Base-by-base conservation (phyloP, 1,140 invertebrate genomes). In the Neomicropteryx cornuta region DNA sequence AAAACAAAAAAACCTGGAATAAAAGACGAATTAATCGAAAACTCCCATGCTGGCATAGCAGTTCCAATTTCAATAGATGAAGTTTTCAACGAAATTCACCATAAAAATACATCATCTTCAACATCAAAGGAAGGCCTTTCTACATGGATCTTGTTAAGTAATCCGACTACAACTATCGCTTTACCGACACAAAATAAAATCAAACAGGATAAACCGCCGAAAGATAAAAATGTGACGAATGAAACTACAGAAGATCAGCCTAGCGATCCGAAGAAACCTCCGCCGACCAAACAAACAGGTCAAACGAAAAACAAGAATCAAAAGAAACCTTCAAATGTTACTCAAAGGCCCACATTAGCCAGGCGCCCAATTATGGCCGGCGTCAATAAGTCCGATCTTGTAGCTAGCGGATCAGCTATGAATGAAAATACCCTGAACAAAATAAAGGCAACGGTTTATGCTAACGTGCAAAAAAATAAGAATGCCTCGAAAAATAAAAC, bases 91-190 rank as follows among this genome's bases (percentile, higher is more conserved):
- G 62, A 63, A 58, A 60, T 57, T 42, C 55, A 48, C 43, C 49
- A 53, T n/a, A 60, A 56, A 44, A 45, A 71, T 2, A 64, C 70
- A 39, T 53, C 55, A 50, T 65, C 73, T 2, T 71, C 75, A 8
- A 80, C 77, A 0, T 68, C 74, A 1, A 70, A 73, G 24, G 73
- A 75, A 47, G 77, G 78, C 4, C 67, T 84, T 38, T 83, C 79
- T 2, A 84, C 81, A 3, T 84, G 81, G 81, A 76, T 83, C 44
- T 58, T 83, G n/a, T 51, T 84, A 17, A 81, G 76, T 27, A 62
- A 58, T 44, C 55, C 60, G 5, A 42, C 44, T 24, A 61, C 50
- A 31, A 48, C 58, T 18, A 64, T 43, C 11, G 18, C 61, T 2
- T 65, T 65, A 44, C 48, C 57, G 2, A 60, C 53, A 6, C 60